Percentiles rank a stretch among this genome's conserved stretches.
phyloP scores from a whole-genome alignment of 2,888 invertebrate genomes.

The Lepidochitona cinerea region DNA sequence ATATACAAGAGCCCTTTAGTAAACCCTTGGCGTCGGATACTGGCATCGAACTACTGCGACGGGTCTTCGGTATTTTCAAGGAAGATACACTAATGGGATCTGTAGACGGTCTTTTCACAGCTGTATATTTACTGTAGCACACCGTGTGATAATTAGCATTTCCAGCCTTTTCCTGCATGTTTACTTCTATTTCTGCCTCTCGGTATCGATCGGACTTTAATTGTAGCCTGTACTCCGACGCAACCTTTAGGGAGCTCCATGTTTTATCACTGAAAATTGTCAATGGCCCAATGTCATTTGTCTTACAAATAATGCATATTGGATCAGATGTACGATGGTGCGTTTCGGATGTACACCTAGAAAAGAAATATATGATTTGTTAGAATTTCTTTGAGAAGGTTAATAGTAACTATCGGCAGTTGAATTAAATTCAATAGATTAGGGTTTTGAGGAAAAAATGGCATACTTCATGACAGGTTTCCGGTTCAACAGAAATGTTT shows the following conservation, averaged over 20 bases:
- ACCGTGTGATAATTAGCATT: neutral
- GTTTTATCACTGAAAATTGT: slow-evolving; percentile 9
- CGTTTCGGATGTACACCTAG: no score
- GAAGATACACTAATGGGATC: neutral
- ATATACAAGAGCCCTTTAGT: slow-evolving; percentile 13
- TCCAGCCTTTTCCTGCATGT: neutral
- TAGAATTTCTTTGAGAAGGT: no score
- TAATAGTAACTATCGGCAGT: no score
- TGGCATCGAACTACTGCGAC: neutral
- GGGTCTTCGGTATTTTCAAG: neutral
- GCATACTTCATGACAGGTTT: no score
- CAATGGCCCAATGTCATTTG: neutral
- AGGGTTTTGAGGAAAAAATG: no score
- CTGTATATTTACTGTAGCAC: slow-evolving; percentile 1
- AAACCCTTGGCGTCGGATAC: slow-evolving; percentile 10
- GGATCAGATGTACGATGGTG: no score
- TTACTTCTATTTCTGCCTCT: neutral
- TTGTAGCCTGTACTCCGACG: neutral
- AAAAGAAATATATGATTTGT: no score
- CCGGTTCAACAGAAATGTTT: no score
- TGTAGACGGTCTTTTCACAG: slow-evolving; percentile 5
- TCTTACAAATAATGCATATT: no score
- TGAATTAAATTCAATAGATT: no score
- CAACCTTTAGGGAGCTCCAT: slow-evolving; percentile 2
- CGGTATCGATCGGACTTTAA: slow-evolving; percentile 9